A percentile compares a stretch with the other conserved stretches of the same genome.
Evolutionary conservation across 1,140 invertebrate genomes (phyloP).

Genomic region (Caenorhabditis latens): DNA sequence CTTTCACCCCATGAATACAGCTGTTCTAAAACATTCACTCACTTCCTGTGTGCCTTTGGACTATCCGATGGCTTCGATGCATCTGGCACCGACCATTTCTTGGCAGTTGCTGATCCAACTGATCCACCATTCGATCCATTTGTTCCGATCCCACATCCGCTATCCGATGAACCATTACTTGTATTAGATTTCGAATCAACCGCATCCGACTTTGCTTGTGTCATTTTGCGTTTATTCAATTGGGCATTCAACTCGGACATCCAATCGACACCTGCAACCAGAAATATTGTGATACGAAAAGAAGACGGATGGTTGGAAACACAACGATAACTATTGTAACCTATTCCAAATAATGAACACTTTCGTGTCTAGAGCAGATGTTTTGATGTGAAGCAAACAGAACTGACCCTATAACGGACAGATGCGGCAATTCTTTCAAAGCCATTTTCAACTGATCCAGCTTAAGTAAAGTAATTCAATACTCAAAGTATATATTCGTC

Average conservation of each 20-base stretch:
- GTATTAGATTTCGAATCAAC: conserved; percentile 42
- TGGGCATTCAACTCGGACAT: conserved; percentile 21
- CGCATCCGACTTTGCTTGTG: conserved; percentile 27
- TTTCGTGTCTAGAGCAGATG: too few species aligned
- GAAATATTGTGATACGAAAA: too few species aligned
- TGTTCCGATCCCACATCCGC: conserved; percentile 12
- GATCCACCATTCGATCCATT: conserved; percentile 31
- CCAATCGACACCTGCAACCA: background rate
- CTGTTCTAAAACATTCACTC: background rate
- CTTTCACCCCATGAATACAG: background rate
- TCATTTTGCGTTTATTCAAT: conserved; percentile 24
- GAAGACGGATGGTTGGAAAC: too few species aligned
- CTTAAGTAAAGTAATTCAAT: too few species aligned
- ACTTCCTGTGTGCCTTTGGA: conserved; percentile 32
- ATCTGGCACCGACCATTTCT: conserved; percentile 23
- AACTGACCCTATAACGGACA: too few species aligned
- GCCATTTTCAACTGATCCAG: too few species aligned
- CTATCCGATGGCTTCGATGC: conserved; percentile 16
- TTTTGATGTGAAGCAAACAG: too few species aligned
- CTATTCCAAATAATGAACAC: too few species aligned
- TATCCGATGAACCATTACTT: conserved; percentile 39
- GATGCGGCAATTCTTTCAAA: too few species aligned
- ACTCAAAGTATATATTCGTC: too few species aligned
- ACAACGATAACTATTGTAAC: too few species aligned
- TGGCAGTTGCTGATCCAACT: conserved; percentile 13